Base-by-base conservation (phyloP, 2,888 invertebrate species). In the Gibbula magus region DNA sequence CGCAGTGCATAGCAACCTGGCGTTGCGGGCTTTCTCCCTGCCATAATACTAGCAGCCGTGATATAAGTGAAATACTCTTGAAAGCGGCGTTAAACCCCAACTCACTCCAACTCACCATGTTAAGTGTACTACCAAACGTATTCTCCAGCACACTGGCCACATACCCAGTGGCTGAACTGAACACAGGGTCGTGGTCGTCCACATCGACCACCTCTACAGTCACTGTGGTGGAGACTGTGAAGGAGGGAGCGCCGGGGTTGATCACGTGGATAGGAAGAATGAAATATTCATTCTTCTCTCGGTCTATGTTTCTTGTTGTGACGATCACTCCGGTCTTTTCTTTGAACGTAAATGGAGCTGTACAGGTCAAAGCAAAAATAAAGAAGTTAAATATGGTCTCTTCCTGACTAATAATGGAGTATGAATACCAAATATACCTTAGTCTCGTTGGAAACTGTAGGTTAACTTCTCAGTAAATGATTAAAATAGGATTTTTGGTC, bases 131-230 rank as follows among this genome's bases (percentile, higher is more conserved):
- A 10, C 35, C 13, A 2, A 54, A 2, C 16, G 52, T 51, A 45
- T 77, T 54, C 67, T 82, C 82, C 13, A 54, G 54, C 5, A 80
- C 32, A 10, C 35, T 53, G 1, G 78, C 78, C n/a, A 74, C 35
- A 56, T 82, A 82, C 1, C 82, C 82, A 22, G 51, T 45, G 4
- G 67, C 22, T 18, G 82, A 82, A 13, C 52, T 97, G 91, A 98
- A 98, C 85, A 97, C 94, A 0, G 98, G 98, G 8, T 98, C 97
- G 92, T 98, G 97, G 92, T 98, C 98, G 93, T 98, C 98, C 93
- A 97, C 97, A 78, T 92, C 92, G 25, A 51, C 61, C 16, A 78
- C 70, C 10, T 39, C 25, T 8, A 78, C 18, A 0, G 70, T 78
- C 53, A 79, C 74, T 10, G 66, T 75, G 2, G 74, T 56, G 2